Base-by-base conservation (phyloP, 2,888 invertebrate genomes). In the Ennomos quercinarius region DNA sequence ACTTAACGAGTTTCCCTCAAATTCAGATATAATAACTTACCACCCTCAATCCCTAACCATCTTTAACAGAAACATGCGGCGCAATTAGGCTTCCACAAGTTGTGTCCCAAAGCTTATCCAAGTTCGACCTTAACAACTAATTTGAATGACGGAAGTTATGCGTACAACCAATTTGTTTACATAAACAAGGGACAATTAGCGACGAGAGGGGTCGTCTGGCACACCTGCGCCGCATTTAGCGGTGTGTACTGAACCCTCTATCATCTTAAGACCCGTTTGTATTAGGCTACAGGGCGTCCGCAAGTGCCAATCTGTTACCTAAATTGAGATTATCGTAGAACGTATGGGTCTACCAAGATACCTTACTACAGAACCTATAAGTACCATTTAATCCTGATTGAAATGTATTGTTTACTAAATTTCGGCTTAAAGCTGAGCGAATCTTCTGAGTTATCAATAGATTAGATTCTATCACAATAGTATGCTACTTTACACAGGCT, bases 111-210 rank as follows among this genome's bases (percentile, higher is more conserved):
- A 64, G 65, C 67, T 67, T 64, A 66, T 68, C 63, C 69, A 68
- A 70, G 71, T 71, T 67, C 56, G 62, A 58, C 66, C 58, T 60
- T 66, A 65, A 70, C 73, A 68, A 72, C 67, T 66, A 71, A 71
- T 72, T 72, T 67, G 70, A 77, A 80, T 75, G 74, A 76, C 69
- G 67, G 64, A 86, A 87, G 78, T 87, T 82, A 78, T 64, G 69
- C 76, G 72, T 68, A 80, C 83, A 83, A 83, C 80, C 84, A 87
- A 87, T 87, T 87, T 87, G 84, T 88, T 87, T 83, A 79, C 84
- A 84, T 78, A 87, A 84, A 89, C 85, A 88, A 82, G 81, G 75
- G 74, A 83, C 83, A 85, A 89, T 89, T 89, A 88, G 83, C 78
- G 73, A 71, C 70, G 72, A 71, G 73, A 73, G 74, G 72, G 77